Conservation (phyloP, 37 sponge, comb jelly and placozoan genomes). For the Lycopodina hypogea region DNA sequence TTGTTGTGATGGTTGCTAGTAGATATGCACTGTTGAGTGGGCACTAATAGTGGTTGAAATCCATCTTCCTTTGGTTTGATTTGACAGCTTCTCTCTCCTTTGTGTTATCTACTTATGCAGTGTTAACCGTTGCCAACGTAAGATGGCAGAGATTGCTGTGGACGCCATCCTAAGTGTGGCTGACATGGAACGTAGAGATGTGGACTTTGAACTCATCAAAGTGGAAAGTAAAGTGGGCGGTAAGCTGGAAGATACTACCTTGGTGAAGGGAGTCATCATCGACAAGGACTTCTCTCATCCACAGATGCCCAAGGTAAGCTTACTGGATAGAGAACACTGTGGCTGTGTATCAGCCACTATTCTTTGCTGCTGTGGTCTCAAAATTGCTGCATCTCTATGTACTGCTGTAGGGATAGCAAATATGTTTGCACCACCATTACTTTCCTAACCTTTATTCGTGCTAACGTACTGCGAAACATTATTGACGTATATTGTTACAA, state of each 20-base stretch:
- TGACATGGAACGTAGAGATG: constrained; percentile 90
- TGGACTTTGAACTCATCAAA: constrained; percentile 97
- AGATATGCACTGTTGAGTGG: too few species aligned
- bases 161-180: constrained; percentile 95
- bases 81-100: too few species aligned
- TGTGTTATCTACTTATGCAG: constrained; percentile 14
- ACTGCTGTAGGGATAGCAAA: too few species aligned
- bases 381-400: too few species aligned
- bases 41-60: too few species aligned
- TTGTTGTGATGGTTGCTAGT: too few species aligned
- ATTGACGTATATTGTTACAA: too few species aligned
- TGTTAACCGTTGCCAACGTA: constrained; percentile 87
- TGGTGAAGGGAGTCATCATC: constrained; percentile 93
- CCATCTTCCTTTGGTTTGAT: too few species aligned
- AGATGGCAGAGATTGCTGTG: constrained; percentile 98
- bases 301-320: constrained; percentile 92
- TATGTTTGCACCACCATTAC: too few species aligned
- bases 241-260: constrained; percentile 85
- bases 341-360: background rate
- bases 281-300: constrained; percentile 98
- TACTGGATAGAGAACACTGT: background rate
- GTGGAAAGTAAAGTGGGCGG: constrained; percentile 96
- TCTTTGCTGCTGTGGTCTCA: too few species aligned
- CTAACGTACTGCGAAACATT: too few species aligned
- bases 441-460: too few species aligned